These are phyloP conservation scores for Cyclura pinguis DNA, from an alignment of 2,797 vertebrate genomes.

Conservation along the genomic window DNA sequence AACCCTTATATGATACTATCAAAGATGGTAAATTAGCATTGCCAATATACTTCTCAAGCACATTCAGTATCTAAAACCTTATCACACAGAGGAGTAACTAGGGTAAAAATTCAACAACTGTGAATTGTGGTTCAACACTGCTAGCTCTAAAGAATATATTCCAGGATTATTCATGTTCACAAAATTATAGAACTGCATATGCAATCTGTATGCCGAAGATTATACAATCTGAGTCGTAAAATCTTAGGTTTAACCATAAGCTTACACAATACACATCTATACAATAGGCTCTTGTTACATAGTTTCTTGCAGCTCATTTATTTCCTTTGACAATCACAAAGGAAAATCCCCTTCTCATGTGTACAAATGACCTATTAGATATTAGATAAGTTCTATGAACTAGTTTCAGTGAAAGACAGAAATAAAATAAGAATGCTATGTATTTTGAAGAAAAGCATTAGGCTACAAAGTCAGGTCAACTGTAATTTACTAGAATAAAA, in stretches of 20 bases:
- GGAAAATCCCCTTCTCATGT: constrained; percentile 3
- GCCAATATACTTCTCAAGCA: not conserved
- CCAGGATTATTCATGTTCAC: constrained; percentile 16
- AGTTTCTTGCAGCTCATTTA: not conserved
- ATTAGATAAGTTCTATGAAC: not conserved
- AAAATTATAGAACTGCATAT: not conserved
- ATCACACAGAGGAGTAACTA: not conserved
- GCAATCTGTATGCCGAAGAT: not conserved
- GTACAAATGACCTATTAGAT: not conserved
- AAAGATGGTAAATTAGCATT: constrained; percentile 1
- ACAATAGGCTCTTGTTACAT: not conserved
- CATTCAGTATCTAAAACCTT: not conserved
- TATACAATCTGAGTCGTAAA: not conserved
- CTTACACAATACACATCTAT: not conserved
- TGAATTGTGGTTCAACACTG: not conserved
- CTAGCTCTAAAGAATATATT: not conserved
- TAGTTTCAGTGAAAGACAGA: not conserved
- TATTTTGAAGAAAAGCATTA: constrained; percentile 18
- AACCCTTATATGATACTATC: not conserved
- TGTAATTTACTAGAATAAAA: constrained; percentile 29
- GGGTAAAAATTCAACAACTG: not conserved
- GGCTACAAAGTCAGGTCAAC: not conserved
- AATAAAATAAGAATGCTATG: not conserved
- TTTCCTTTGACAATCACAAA: not conserved
- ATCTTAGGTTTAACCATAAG: constrained; percentile 12